Evolutionary conservation across 1,140 invertebrate species (phyloP).

Genomic region (Tachypleus tridentatus): DNA sequence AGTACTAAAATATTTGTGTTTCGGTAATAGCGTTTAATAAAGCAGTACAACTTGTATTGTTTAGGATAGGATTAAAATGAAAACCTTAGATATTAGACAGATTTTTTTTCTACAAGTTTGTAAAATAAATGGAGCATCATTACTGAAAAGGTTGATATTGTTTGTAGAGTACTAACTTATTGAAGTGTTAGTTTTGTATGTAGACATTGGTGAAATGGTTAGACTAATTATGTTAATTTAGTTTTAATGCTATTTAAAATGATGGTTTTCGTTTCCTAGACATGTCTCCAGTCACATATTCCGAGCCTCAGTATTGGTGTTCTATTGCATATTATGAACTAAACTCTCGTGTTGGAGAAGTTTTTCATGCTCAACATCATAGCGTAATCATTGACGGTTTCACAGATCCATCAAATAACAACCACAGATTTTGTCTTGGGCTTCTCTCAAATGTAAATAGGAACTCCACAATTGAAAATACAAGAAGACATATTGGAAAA

Average conservation of each 20-base stretch:
- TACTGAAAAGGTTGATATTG: too few species aligned
- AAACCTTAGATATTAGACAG: background rate
- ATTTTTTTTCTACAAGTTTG: too few species aligned
- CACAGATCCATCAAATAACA: slow-evolving; percentile 39
- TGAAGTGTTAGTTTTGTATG: too few species aligned
- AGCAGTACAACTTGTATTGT: too few species aligned
- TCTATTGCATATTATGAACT: slow-evolving; percentile 47
- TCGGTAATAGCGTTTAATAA: too few species aligned
- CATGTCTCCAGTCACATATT: slow-evolving; percentile 37
- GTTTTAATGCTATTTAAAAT: slow-evolving; percentile 5
- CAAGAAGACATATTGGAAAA: slow-evolving; percentile 45
- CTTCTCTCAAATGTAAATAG: slow-evolving; percentile 47
- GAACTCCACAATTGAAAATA: slow-evolving; percentile 48
- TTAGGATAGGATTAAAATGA: background rate
- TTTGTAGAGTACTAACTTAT: too few species aligned
- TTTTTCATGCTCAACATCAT: slow-evolving; percentile 37
- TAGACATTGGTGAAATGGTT: too few species aligned
- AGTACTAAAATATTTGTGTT: too few species aligned
- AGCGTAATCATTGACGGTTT: slow-evolving; percentile 40
- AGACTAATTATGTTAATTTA: background rate
- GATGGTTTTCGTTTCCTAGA: slow-evolving; percentile 12
- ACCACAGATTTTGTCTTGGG: slow-evolving; percentile 44
- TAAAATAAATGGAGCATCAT: too few species aligned
- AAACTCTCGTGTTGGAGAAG: slow-evolving; percentile 45
- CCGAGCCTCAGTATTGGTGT: slow-evolving; percentile 44